Evolutionary conservation across 2,888 invertebrate genomes (phyloP).

Genomic region (Drosophila acutilabella): DNA sequence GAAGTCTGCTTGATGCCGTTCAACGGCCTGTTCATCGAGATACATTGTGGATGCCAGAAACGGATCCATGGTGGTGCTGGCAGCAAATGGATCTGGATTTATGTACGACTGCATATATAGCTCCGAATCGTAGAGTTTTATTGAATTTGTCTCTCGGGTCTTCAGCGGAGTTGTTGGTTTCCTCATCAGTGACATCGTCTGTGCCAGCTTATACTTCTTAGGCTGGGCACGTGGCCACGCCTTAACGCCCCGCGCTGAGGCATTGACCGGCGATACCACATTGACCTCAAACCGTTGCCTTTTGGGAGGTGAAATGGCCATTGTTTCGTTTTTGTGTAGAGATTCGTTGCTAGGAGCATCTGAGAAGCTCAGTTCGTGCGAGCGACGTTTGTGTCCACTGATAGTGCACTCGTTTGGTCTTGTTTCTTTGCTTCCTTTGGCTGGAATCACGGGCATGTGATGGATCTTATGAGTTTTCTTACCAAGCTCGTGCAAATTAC

Average conservation of each 20-base stretch:
- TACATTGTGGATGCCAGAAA: slow-evolving; percentile 89
- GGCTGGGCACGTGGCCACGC: slow-evolving; percentile 75
- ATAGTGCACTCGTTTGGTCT: background rate
- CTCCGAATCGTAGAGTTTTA: slow-evolving; percentile 83
- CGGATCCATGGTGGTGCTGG: slow-evolving; percentile 88
- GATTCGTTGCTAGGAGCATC: slow-evolving; percentile 71
- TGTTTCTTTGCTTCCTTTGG: background rate
- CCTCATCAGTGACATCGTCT: slow-evolving; percentile 73
- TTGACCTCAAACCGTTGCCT: slow-evolving; percentile 73
- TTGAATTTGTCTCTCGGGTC: slow-evolving; percentile 56
- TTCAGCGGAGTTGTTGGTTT: slow-evolving; percentile 80
- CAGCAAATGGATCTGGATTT: slow-evolving; percentile 86
- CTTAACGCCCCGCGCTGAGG: slow-evolving; percentile 55
- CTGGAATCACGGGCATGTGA: too few relatives aligned
- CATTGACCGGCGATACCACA: slow-evolving; percentile 50
- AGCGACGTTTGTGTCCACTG: slow-evolving; percentile 62
- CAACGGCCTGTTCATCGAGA: slow-evolving; percentile 89
- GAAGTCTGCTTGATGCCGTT: slow-evolving; percentile 89
- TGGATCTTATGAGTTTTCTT: slow-evolving; percentile 53
- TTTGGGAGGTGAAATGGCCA: slow-evolving; percentile 83
- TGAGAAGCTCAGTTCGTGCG: slow-evolving; percentile 71
- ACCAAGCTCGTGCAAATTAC: slow-evolving; percentile 83
- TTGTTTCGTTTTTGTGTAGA: slow-evolving; percentile 40
- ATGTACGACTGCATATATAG: slow-evolving; percentile 84
- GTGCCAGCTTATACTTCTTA: slow-evolving; percentile 75